A percentile compares a stretch with the other conserved stretches of the same genome.
Conservation (phyloP, 2,888 invertebrate species). For the Chrysina gloriosa region DNA sequence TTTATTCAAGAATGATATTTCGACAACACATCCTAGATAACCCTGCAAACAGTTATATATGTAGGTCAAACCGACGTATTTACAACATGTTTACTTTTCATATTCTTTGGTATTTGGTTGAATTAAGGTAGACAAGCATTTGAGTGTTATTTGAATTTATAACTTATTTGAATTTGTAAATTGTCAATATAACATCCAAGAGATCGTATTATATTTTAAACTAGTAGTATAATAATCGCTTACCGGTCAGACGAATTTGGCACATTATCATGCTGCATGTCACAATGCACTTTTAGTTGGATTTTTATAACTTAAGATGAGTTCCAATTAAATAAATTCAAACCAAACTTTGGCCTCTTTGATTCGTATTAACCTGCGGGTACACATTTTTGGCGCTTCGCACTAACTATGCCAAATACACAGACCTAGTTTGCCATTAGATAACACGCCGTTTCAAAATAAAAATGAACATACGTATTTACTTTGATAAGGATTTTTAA, state of each 20-base stretch:
- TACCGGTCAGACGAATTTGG: conserved; percentile 25
- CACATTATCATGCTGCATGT: conserved; percentile 20
- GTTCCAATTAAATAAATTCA: neutral
- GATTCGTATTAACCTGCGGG: neutral
- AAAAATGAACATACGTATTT: conserved; percentile 6
- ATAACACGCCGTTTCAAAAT: conserved; percentile 9
- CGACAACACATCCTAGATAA: no score
- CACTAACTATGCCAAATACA: neutral
- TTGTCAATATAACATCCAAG: no score
- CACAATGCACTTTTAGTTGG: neutral
- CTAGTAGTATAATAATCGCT: neutral
- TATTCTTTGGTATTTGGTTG: no score
- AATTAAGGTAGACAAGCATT: no score
- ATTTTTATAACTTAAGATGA: neutral
- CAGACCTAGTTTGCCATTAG: conserved; percentile 13
- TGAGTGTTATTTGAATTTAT: no score
- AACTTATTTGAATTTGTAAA: no score
- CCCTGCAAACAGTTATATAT: no score
- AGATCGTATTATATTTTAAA: neutral
- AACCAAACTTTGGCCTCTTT: neutral
- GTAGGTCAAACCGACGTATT: no score
- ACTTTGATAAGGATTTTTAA: conserved; percentile 21
- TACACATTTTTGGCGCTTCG: neutral
- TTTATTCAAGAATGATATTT: no score
- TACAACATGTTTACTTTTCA: no score